Evolutionary conservation across 2,888 invertebrate genomes (phyloP), one percentile per base, ranked within the genome.

Genomic region (Lamproptera curius): DNA sequence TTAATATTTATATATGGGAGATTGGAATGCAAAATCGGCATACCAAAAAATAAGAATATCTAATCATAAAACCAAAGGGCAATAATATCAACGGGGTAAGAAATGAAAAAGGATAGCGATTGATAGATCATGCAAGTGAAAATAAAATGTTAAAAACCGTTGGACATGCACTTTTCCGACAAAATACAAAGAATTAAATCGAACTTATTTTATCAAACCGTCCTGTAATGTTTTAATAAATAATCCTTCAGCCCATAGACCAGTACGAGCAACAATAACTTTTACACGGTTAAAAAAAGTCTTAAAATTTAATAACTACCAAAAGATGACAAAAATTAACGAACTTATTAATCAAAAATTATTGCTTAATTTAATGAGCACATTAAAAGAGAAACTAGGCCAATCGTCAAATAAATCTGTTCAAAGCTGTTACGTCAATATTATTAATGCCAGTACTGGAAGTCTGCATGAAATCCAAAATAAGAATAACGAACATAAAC

Each of bases 151-250:
- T 42, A 54, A 39, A 10, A 13, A 20, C 2, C 55, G 26, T 42
- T 56, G 54, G 52, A 58, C 54, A 0, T 56, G 56, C 11, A 10
- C 6, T 53, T 53, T 1, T 55, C 58, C 8, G 31, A 55, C 20
- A 39, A 36, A 8, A 23, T 44, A 23, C 6, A 38, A n/a, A 54
- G 52, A 58, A 57, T 11, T 55, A 58, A 46, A 58, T 60, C 2
- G 55, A 58, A 28, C 53, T 17, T 16, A 42, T 59, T 1, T 15
- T 59, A 13, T 51, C 57, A 34, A 59, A 57, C 16, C 26, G 16
- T 16, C 51, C 51, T 10, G 1, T 36, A 0, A 6, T 53, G n/a
- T 50, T 57, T 9, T 31, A 55, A 44, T 52, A 49, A 48, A 15
- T 53, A 42, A n/a, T 33, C 38, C 42, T 0, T 51, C 52, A 34